A percentile compares a stretch with the other conserved stretches of the same genome.
Evolutionary conservation across 2,888 invertebrate species (phyloP).

Genomic region (Eristalinus aeneus): DNA sequence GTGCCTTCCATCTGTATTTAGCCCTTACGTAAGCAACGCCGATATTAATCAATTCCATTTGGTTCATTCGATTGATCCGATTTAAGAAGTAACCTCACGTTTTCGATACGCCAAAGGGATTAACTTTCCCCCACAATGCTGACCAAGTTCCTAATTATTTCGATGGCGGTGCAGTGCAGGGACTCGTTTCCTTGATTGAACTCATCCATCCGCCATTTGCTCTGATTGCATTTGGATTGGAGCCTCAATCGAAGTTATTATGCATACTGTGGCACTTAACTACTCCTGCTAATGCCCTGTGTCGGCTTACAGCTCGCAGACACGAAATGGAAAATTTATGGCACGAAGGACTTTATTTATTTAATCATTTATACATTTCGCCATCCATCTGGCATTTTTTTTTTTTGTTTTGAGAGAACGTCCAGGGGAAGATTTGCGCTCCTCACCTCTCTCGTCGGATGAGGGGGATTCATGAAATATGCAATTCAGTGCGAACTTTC

Average conservation of each 20-base stretch:
- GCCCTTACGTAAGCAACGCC: background rate
- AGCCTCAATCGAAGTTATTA: slow-evolving; percentile 1
- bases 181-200: slow-evolving; percentile 25
- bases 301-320: background rate
- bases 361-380: slow-evolving; percentile 11
- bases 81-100: background rate
- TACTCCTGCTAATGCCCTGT: slow-evolving; percentile 6
- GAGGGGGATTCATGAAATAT: background rate
- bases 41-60: background rate
- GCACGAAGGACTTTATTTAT: background rate
- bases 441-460: background rate
- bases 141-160: background rate
- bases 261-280: slow-evolving; percentile 17
- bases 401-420: background rate
- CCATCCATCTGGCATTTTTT: too few species aligned
- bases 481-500: background rate
- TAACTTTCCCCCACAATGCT: background rate
- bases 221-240: slow-evolving; percentile 14
- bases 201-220: slow-evolving; percentile 2
- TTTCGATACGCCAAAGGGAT: background rate
- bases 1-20: background rate
- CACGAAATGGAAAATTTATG: background rate
- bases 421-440: background rate
- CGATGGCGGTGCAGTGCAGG: background rate
- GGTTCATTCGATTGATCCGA: background rate